Base-by-base conservation (phyloP, 2,113 vertebrate genomes). In the Monopterus albus region DNA sequence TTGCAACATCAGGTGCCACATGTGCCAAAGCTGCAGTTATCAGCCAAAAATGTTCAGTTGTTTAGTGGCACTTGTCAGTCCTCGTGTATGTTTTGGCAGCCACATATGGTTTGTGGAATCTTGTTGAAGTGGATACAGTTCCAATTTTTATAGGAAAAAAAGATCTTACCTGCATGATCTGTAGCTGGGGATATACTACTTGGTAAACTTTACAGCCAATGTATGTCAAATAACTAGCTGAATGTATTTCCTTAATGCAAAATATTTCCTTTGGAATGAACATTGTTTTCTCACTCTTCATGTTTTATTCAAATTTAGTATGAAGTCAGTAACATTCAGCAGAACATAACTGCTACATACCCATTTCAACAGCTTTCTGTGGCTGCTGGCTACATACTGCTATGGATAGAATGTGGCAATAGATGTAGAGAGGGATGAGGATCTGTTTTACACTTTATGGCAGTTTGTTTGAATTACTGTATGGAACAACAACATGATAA, bases 301-400 rank as follows among this genome's bases (percentile, higher is more conserved):
- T 74, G 7, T 63, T 81, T 72, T 79, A 75, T 78, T 75, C 66
- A 57, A 25, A 38, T 75, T 62, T 23, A 47, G 47, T 57, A 23
- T 47, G 18, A 56, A 60, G 42, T 45, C 58, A 46, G 13, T 36
- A 26, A 47, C 38, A 40, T 70, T 78, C 29, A 56, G 17, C 21
- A n/a, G n/a, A n/a, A n/a, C 12, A 1, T 63, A 43, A 72, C 1
- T 10, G 39, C 39, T 51, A 2, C 49, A 17, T 62, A 76, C 14
- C 28, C 36, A 14, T 61, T 49, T 58, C 18, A 20, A 4, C 57
- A 68, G 64, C 47, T 46, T 45, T 66, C 33, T 35, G 28, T 71
- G 29, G 29, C 29, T 31, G 29, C 29, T 31, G 38, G 23, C 51
- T 23, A 20, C 15, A 39, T 4, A 9, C 20, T 40, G 33, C 36